phyloP scores from a whole-genome alignment of 2,113 vertebrate genomes.

The Oriolus oriolus region DNA sequence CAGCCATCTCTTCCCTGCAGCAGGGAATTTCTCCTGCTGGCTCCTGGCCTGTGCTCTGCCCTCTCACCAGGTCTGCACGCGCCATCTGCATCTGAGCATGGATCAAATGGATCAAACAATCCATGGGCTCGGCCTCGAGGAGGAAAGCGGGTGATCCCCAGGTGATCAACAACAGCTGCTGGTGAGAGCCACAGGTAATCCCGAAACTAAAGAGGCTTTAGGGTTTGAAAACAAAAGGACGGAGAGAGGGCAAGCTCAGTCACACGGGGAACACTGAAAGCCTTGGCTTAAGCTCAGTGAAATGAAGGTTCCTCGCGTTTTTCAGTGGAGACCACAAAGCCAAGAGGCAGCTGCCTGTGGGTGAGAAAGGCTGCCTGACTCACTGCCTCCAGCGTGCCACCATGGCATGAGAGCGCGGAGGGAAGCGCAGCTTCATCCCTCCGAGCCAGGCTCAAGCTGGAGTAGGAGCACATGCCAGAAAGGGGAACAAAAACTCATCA shows the following conservation, averaged over 20 bases:
- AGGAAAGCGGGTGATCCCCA: background rate
- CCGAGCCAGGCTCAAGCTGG: background rate
- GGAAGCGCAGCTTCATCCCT: background rate
- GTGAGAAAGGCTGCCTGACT: constrained; percentile 34
- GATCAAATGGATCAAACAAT: background rate
- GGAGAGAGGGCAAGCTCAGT: background rate
- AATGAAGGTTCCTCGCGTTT: background rate
- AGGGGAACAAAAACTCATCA: constrained; percentile 54
- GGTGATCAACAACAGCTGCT: background rate
- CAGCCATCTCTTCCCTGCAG: background rate
- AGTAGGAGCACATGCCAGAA: background rate
- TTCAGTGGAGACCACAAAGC: constrained; percentile 34
- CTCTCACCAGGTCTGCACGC: rapidly evolving
- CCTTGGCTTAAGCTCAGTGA: background rate
- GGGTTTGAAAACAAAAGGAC: background rate
- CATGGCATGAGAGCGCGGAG: background rate
- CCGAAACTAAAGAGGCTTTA: background rate
- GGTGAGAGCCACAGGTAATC: background rate
- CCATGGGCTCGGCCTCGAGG: background rate
- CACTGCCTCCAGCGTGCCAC: background rate
- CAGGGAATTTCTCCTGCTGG: background rate
- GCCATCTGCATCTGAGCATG: background rate
- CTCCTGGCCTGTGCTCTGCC: background rate
- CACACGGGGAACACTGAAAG: background rate
- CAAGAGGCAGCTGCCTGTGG: constrained; percentile 44